Evolutionary conservation across 1,140 invertebrate genomes (phyloP).

Genomic region (Drosophila oshimai): DNA sequence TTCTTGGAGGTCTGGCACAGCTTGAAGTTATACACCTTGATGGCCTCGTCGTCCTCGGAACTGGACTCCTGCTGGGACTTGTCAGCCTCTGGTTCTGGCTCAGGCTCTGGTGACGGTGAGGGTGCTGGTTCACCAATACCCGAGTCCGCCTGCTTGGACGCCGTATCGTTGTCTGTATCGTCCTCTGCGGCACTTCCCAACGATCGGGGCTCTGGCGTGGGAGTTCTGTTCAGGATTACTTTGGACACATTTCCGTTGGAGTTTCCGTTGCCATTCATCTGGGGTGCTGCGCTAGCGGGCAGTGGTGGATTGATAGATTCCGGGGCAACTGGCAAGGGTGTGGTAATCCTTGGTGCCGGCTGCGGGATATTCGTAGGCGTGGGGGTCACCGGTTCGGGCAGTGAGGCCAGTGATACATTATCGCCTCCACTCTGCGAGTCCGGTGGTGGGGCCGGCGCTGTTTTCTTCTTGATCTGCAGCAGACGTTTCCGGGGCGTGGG

Average conservation of each 20-base stretch:
- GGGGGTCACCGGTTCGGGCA: conserved; percentile 29
- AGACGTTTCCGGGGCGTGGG: conserved; percentile 70
- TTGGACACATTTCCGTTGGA: conserved; percentile 65
- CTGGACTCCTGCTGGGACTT: conserved; percentile 68
- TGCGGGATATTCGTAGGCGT: conserved; percentile 31
- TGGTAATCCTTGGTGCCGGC: conserved; percentile 65
- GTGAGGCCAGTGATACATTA: conserved; percentile 52
- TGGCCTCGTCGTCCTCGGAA: conserved; percentile 78
- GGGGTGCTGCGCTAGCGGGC: conserved; percentile 18
- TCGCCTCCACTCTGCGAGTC: conserved; percentile 34
- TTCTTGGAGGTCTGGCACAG: conserved; percentile 69
- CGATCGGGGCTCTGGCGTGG: conserved; percentile 75
- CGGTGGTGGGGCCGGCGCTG: conserved; percentile 67
- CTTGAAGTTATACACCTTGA: conserved; percentile 82
- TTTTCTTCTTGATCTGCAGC: conserved; percentile 71
- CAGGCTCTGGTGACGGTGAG: conserved; percentile 59
- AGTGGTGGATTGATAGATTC: conserved; percentile 2
- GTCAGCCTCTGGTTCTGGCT: conserved; percentile 46
- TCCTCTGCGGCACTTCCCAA: conserved; percentile 57
- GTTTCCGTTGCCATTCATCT: not conserved
- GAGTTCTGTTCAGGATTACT: conserved; percentile 70
- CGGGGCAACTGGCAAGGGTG: conserved; percentile 18
- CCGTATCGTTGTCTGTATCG: conserved; percentile 57
- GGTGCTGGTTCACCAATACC: conserved; percentile 73
- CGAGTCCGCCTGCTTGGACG: conserved; percentile 75